Percentiles rank a stretch among this genome's conserved stretches.
phyloP scores from a whole-genome alignment of 2,888 invertebrate species.

The Diarsia brunnea region DNA sequence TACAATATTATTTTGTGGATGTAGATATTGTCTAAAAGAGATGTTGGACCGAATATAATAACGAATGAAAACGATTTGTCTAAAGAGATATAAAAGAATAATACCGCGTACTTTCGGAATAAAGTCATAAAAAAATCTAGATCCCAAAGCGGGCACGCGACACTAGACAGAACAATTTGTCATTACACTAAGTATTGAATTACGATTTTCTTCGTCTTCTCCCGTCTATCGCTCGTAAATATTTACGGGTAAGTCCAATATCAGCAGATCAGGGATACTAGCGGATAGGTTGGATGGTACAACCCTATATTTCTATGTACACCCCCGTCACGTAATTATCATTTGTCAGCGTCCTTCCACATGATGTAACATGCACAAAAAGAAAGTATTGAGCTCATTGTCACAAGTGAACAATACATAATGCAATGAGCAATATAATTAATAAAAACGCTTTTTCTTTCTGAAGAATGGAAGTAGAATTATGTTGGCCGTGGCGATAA shows the following conservation, averaged over 20 bases:
- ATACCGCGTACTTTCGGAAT: too few relatives aligned
- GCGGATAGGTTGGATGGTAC: neutral
- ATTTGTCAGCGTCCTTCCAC: constrained; percentile 21
- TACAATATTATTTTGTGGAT: constrained; percentile 39
- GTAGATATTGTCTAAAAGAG: constrained; percentile 44
- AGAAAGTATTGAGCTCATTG: constrained; percentile 21
- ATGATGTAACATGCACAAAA: constrained; percentile 11
- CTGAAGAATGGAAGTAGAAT: constrained; percentile 1
- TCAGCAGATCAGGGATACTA: constrained; percentile 29
- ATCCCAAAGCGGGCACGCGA: too few relatives aligned
- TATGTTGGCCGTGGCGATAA: neutral
- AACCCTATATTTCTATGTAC: too few relatives aligned
- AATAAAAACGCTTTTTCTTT: neutral
- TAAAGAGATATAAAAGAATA: constrained; percentile 10
- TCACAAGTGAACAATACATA: constrained; percentile 27
- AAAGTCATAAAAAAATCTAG: too few relatives aligned
- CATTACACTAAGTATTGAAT: too few relatives aligned
- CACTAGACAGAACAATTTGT: too few relatives aligned
- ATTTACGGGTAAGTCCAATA: constrained; percentile 49
- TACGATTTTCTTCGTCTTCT: too few relatives aligned
- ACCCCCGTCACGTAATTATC: constrained; percentile 24
- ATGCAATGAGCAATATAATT: constrained; percentile 22
- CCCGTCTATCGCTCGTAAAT: neutral
- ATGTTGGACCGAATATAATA: constrained; percentile 55
- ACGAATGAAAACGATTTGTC: constrained; percentile 59